phyloP scores from a whole-genome alignment of 1,140 invertebrate species.

The Alviniconcha marisindica region DNA sequence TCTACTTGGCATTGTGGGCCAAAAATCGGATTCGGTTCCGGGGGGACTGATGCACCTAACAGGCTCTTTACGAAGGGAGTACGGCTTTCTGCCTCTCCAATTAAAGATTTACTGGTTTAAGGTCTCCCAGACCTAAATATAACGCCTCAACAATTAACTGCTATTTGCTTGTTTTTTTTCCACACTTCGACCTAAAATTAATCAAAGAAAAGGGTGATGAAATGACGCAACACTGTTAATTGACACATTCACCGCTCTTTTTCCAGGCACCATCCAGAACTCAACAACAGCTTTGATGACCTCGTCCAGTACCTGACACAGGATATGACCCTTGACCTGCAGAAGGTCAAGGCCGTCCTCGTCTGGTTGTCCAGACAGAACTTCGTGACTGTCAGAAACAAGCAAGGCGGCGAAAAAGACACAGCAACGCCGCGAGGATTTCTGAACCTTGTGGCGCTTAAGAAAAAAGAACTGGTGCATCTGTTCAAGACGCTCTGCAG shows the following conservation, averaged over 20 bases:
- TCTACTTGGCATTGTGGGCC: too few species aligned
- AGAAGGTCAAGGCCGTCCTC: neutral
- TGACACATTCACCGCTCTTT: neutral
- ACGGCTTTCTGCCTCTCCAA: too few species aligned
- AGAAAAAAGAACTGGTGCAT: neutral
- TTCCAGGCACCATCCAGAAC: neutral
- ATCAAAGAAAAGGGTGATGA: too few species aligned
- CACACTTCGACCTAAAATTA: too few species aligned
- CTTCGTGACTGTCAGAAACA: neutral
- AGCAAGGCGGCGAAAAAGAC: neutral
- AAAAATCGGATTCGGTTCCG: too few species aligned
- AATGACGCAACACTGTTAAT: too few species aligned
- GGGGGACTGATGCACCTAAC: too few species aligned
- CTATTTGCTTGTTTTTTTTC: too few species aligned
- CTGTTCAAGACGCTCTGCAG: neutral
- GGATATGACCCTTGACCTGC: neutral
- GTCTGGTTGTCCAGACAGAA: neutral
- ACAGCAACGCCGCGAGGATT: neutral
- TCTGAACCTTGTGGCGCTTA: neutral
- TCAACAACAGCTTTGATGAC: neutral
- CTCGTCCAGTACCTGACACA: neutral
- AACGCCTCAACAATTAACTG: too few species aligned
- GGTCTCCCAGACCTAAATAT: too few species aligned
- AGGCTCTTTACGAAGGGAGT: too few species aligned
- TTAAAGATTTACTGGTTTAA: too few species aligned